Evolutionary conservation across 1,140 invertebrate species (phyloP).

Genomic region (fruit fly (Drosophila melanogaster)): DNA sequence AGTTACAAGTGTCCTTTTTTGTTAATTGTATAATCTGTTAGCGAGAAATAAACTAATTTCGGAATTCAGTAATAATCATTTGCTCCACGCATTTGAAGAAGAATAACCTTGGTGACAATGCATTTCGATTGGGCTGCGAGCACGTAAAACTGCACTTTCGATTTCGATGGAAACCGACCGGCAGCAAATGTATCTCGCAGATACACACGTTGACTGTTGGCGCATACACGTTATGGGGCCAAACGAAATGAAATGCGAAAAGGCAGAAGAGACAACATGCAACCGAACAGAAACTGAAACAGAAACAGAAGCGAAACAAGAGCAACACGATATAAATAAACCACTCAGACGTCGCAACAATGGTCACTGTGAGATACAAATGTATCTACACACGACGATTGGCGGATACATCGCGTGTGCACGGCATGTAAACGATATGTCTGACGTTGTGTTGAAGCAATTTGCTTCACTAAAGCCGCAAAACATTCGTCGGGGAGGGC

Average conservation of each 20-base stretch:
- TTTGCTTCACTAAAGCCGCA: slow-evolving; percentile 31
- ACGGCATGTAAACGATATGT: slow-evolving; percentile 44
- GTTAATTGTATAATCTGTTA: no score
- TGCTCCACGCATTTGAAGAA: neutral
- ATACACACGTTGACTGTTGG: slow-evolving; percentile 21
- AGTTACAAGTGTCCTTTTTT: no score
- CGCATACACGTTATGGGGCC: slow-evolving; percentile 58
- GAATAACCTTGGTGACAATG: neutral
- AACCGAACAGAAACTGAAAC: slow-evolving; percentile 30
- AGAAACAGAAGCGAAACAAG: slow-evolving; percentile 32
- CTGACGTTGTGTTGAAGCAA: slow-evolving; percentile 32
- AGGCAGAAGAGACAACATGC: slow-evolving; percentile 30
- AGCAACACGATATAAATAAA: slow-evolving; percentile 53
- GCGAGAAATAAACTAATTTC: neutral
- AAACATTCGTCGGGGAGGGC: slow-evolving; percentile 2
- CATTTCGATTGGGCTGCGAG: neutral
- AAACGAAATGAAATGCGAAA: slow-evolving; percentile 69
- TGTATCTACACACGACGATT: slow-evolving; percentile 58
- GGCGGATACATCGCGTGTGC: slow-evolving; percentile 56
- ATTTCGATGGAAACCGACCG: slow-evolving; percentile 42
- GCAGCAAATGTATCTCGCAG: slow-evolving; percentile 26
- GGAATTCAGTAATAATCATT: no score
- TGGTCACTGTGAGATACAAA: slow-evolving; percentile 36
- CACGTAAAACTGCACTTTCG: slow-evolving; percentile 60
- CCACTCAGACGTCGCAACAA: slow-evolving; percentile 37